Evolutionary conservation across 2,888 invertebrate genomes (phyloP).

Genomic region (Trisateles emortualis): DNA sequence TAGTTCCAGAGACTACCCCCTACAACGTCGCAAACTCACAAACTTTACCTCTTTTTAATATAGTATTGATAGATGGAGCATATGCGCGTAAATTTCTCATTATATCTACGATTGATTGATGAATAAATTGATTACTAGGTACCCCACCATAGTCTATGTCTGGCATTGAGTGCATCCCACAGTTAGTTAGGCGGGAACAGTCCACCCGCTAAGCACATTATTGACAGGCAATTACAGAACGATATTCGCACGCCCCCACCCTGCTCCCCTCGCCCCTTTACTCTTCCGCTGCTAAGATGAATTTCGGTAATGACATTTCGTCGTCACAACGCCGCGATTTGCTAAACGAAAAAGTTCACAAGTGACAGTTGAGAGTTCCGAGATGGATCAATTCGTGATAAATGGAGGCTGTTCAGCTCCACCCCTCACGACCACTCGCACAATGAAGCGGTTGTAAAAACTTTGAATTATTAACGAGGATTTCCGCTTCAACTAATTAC

Average conservation of each 20-base stretch:
- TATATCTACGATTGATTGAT: no score
- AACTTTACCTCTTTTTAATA: no score
- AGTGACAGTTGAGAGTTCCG: slow-evolving; percentile 67
- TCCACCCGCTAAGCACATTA: slow-evolving; percentile 55
- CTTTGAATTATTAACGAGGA: slow-evolving; percentile 59
- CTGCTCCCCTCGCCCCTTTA: slow-evolving; percentile 25
- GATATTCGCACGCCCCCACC: slow-evolving; percentile 31
- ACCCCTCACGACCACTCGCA: slow-evolving; percentile 49
- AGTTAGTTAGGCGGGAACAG: slow-evolving; percentile 15
- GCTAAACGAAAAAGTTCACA: slow-evolving; percentile 72
- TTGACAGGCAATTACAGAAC: slow-evolving; percentile 64
- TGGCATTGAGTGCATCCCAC: slow-evolving; percentile 11
- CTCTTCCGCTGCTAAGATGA: slow-evolving; percentile 43
- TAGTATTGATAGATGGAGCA: no score
- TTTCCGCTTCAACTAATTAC: slow-evolving; percentile 46
- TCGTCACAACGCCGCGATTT: slow-evolving; percentile 54
- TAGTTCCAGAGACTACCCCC: no score
- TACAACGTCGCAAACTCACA: no score
- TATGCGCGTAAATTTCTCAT: no score
- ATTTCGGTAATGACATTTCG: slow-evolving; percentile 61
- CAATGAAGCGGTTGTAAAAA: slow-evolving; percentile 54
- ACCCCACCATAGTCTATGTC: background rate
- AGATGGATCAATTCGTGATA: slow-evolving; percentile 77
- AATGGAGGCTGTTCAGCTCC: slow-evolving; percentile 65
- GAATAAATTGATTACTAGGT: no score